Conservation (phyloP, 2,888 invertebrate genomes). For the Coleophora flavipennella region DNA sequence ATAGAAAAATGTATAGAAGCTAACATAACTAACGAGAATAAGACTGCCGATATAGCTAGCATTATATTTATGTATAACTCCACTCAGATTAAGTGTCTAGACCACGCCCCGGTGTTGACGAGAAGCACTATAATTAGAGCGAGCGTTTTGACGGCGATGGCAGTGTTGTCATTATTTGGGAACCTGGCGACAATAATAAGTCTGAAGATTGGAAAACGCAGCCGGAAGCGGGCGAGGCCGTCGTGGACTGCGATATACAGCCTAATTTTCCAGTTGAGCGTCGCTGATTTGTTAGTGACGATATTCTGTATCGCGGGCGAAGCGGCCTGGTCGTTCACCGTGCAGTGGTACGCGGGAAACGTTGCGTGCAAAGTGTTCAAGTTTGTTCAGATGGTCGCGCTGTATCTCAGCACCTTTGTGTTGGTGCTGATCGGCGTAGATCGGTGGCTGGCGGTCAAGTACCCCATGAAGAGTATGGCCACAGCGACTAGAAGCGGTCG, state of each 20-base stretch:
- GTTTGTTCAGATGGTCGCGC: slow-evolving; percentile 84
- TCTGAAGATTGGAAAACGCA: slow-evolving; percentile 76
- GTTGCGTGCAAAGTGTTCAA: slow-evolving; percentile 85
- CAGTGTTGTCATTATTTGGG: slow-evolving; percentile 79
- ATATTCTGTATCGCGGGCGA: slow-evolving; percentile 87
- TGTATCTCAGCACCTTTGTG: slow-evolving; percentile 87
- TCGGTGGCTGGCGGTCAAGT: slow-evolving; percentile 84
- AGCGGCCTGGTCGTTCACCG: slow-evolving; percentile 85
- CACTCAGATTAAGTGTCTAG: slow-evolving; percentile 56
- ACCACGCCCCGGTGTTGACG: slow-evolving; percentile 80
- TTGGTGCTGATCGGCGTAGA: slow-evolving; percentile 87
- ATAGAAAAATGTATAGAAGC: slow-evolving; percentile 46
- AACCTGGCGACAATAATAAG: slow-evolving; percentile 85
- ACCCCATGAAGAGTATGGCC: slow-evolving; percentile 81
- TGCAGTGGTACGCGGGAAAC: slow-evolving; percentile 86
- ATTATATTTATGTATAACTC: slow-evolving; percentile 40
- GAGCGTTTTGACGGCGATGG: slow-evolving; percentile 78
- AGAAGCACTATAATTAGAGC: slow-evolving; percentile 76
- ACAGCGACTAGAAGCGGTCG: slow-evolving; percentile 79
- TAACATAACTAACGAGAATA: slow-evolving; percentile 36
- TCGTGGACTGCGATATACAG: slow-evolving; percentile 82
- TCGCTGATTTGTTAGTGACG: slow-evolving; percentile 86
- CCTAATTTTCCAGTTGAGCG: slow-evolving; percentile 84
- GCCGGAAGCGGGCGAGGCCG: slow-evolving; percentile 70
- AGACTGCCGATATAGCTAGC: slow-evolving; percentile 29